These are phyloP conservation scores for Pica pica DNA, from an alignment of 2,113 vertebrate species.

Conservation along the genomic window DNA sequence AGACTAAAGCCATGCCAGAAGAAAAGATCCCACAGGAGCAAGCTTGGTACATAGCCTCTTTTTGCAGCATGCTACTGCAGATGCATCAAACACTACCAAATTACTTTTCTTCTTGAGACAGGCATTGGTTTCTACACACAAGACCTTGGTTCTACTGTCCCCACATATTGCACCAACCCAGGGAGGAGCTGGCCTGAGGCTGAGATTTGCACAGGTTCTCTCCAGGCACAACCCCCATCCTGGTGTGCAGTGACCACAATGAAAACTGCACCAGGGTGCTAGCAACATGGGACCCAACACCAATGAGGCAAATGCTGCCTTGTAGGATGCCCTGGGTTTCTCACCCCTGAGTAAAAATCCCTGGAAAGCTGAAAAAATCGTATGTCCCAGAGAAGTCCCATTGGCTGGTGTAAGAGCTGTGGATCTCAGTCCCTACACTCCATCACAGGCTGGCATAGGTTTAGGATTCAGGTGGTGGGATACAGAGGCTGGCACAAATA, in stretches of 20 bases:
- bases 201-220: background rate
- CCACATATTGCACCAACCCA: background rate
- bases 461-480: background rate
- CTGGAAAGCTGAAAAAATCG: background rate
- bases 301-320: background rate
- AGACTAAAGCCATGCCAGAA: background rate
- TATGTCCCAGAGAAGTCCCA: background rate
- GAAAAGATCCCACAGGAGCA: background rate
- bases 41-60: background rate
- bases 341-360: background rate
- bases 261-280: background rate
- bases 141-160: background rate
- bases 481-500: background rate
- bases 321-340: background rate
- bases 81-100: background rate
- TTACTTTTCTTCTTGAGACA: background rate
- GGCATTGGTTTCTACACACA: background rate
- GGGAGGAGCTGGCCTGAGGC: accelerated
- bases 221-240: background rate
- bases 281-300: accelerated
- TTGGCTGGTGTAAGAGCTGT: background rate
- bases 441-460: background rate
- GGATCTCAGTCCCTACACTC: background rate
- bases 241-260: background rate
- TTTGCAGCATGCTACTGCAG: background rate